Base-by-base conservation (phyloP, 1,140 invertebrate genomes). In the Carposina sasakii region DNA sequence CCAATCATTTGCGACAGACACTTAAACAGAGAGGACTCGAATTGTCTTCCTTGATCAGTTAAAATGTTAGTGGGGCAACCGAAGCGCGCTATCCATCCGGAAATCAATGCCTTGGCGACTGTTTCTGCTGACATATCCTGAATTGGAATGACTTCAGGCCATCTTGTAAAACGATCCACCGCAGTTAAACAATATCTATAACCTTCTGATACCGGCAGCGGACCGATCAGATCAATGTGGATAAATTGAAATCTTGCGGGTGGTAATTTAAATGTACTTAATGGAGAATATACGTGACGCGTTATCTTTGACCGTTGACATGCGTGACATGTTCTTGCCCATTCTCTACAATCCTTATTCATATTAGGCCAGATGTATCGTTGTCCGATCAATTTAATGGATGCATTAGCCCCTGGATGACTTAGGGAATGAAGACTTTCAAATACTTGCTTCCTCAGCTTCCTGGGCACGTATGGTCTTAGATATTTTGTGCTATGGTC, bases 71-170 rank as follows among this genome's bases (percentile, higher is more conserved):
- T 3, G 0, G 71, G 63, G 3, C 51, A 43, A 5, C 72, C 71
- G 48, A 59, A 76, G 3, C 56, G 48, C 0, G 48, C 22, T 4
- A 74, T 59, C 64, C 71, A 76, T 5, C n/a, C n/a, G n/a, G n/a
- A n/a, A n/a, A n/a, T n/a, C n/a, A n/a, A n/a, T n/a, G n/a, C n/a
- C n/a, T n/a, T n/a, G n/a, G n/a, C n/a, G n/a, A n/a, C n/a, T n/a
- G n/a, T n/a, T n/a, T n/a, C n/a, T n/a, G n/a, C n/a, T n/a, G n/a
- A n/a, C n/a, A n/a, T n/a, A n/a, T n/a, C n/a, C n/a, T n/a, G n/a
- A n/a, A n/a, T n/a, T n/a, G n/a, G n/a, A n/a, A n/a, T n/a, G n/a
- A n/a, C n/a, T n/a, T n/a, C n/a, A n/a, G n/a, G n/a, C n/a, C n/a
- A n/a, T n/a, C n/a, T n/a, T n/a, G n/a, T n/a, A n/a, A n/a, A n/a